phyloP scores from a whole-genome alignment of 2,797 vertebrate genomes.

The Microchirus variegatus region DNA sequence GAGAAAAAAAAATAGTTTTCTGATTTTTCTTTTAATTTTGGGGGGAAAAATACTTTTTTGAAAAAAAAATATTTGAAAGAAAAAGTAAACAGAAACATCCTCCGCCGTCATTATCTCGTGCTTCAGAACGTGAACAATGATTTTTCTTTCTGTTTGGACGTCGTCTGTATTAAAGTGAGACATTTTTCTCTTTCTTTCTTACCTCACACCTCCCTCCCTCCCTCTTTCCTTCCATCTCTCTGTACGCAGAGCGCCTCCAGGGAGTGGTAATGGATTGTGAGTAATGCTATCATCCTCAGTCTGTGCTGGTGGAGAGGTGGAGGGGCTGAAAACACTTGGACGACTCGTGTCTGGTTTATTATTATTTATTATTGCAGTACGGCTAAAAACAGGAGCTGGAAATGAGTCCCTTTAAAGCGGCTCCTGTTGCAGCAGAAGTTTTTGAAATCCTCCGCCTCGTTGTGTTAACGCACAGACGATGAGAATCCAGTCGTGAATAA shows the following conservation, averaged over 20 bases:
- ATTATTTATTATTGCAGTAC: slow-evolving; percentile 60
- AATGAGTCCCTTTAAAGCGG: slow-evolving; percentile 9
- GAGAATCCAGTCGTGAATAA: no score
- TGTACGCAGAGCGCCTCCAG: slow-evolving; percentile 63
- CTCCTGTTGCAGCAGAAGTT: no score
- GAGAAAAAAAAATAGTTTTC: no score
- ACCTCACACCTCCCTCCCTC: background rate
- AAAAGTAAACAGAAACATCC: slow-evolving; percentile 23
- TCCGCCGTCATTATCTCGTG: slow-evolving; percentile 27
- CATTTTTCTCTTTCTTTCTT: slow-evolving; percentile 1
- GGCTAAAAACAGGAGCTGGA: slow-evolving; percentile 50
- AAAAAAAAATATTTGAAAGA: slow-evolving; percentile 46
- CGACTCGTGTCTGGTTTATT: slow-evolving; percentile 66
- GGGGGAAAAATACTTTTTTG: no score
- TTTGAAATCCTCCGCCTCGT: no score
- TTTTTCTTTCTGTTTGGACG: background rate
- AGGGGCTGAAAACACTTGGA: slow-evolving; percentile 61
- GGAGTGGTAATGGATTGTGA: slow-evolving; percentile 81
- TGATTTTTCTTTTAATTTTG: no score
- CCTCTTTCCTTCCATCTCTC: slow-evolving; percentile 38
- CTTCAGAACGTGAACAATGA: slow-evolving; percentile 42
- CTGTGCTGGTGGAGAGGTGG: slow-evolving; percentile 53
- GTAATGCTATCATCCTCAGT: slow-evolving; percentile 76
- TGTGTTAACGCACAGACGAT: no score
- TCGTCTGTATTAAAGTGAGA: slow-evolving; percentile 34